Evolutionary conservation across 2,888 invertebrate genomes (phyloP).

Genomic region (Ormyrus rosae): DNA sequence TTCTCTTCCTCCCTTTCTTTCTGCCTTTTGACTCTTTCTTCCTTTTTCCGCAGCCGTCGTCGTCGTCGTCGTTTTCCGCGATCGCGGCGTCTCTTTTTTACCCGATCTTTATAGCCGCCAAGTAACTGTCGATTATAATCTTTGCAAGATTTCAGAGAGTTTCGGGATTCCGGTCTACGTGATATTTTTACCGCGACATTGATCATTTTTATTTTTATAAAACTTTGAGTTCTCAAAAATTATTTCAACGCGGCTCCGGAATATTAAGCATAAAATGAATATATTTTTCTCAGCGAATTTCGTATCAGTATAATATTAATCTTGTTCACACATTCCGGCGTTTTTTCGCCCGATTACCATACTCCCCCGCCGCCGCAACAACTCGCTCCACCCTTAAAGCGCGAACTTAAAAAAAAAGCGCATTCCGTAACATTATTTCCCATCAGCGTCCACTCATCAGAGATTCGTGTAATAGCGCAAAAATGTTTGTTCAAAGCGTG

Average conservation of each 20-base stretch:
- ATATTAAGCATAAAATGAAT: too few species aligned
- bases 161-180: not conserved
- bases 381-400: not conserved
- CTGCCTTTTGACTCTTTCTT: conserved; percentile 24
- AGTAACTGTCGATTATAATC: conserved; percentile 53
- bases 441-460: conserved; percentile 69
- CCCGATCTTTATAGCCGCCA: conserved; percentile 18
- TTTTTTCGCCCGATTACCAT: too few species aligned
- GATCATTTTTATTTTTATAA: too few species aligned
- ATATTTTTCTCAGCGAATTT: too few species aligned
- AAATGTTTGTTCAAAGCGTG: conserved; percentile 71
- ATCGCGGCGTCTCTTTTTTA: conserved; percentile 31
- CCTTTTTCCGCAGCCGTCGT: conserved; percentile 26
- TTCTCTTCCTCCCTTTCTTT: conserved; percentile 6
- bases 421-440: conserved; percentile 46
- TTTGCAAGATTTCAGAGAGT: conserved; percentile 33
- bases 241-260: too few species aligned
- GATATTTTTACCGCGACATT: too few species aligned
- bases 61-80: conserved; percentile 2
- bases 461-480: conserved; percentile 69
- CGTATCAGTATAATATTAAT: too few species aligned
- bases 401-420: not conserved
- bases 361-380: not conserved
- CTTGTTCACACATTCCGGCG: too few species aligned
- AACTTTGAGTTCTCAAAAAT: too few species aligned